Evolutionary conservation across 1,140 invertebrate species (phyloP), one percentile per base, ranked within the genome.

Genomic region (Parapsyche elsis): DNA sequence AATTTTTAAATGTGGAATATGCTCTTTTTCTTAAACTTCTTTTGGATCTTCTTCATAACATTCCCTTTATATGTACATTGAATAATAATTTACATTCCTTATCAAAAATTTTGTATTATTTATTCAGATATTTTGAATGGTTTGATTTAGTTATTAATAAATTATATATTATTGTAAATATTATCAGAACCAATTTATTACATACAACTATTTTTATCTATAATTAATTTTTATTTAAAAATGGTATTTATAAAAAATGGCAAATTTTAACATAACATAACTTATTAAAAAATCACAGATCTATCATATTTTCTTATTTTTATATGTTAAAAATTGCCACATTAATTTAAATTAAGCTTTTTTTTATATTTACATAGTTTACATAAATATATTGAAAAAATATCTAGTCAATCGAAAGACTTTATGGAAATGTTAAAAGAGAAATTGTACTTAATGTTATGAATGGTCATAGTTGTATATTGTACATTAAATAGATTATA

Each of bases 321-420:
- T 1, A 38, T 38, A 38, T 38, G 7, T 38, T 38, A 38, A 38
- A 38, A 38, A 38, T 38, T 38, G 7, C 30, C n/a, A n/a, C n/a
- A n/a, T 38, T 38, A 4, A 38, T 38, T 38, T 38, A 4, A 38
- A 78, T 0, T 21, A 45, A 76, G 59, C 10, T 9, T 23, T 59
- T 7, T 26, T 49, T 46, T 76, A 53, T n/a, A n/a, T n/a, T n/a
- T n/a, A n/a, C n/a, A n/a, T n/a, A n/a, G n/a, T n/a, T n/a, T n/a
- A n/a, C 0, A 76, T 57, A 57, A 76, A 57, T 76, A 23, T 76
- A 57, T 59, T 57, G n/a, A 57, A 76, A 26, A 76, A 76, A 19
- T 76, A 76, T 76, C 46, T 30, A 76, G 44, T 76, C 45, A 76
- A 19, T 23, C 26, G 21, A 53, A 76, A 57, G 73, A 57, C 46